Evolutionary conservation across 1,140 invertebrate genomes (phyloP), one percentile per base, ranked within the genome.

Genomic region (Drosophila pectinifera): DNA sequence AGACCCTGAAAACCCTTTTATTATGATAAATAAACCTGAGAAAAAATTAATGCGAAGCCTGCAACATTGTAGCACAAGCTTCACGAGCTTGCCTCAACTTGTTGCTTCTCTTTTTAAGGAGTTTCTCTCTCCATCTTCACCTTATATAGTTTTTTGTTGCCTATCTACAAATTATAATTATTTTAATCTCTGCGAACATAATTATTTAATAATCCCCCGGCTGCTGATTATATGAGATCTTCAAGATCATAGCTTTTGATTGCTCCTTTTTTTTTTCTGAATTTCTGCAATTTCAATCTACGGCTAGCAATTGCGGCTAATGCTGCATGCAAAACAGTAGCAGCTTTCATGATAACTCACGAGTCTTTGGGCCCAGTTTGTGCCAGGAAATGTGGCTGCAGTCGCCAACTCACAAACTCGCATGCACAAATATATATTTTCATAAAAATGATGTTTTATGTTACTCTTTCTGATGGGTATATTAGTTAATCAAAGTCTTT

Each of bases 351-450:
- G 57, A 68, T 69, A 77, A 62, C 72, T 75, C 74, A 76, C 73
- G 63, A 77, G 73, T 75, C 45, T 64, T 28, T n/a, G 22, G 28
- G 34, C 13, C 63, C 36, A 42, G 59, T 34, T 24, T 28, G 61
- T 43, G 48, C 48, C 74, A 77, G 72, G 49, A 75, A 75, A 59
- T 51, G 55, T 46, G 46, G 62, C 43, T 64, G 59, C 24, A 53
- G 70, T 49, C 31, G 39, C 36, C 57, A 63, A 49, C 39, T 63
- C 55, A 42, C 18, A 42, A 58, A 64, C 65, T 58, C 54, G 59
- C 53, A 77, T 73, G 55, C 73, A 68, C 56, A 77, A 64, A 85
- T 80, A 82, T 85, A 85, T 85, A 85, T 85, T 78, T 85, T 85
- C 81, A 85, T 80, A 74, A 73, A 63, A 73, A 54, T 65, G 28